Evolutionary conservation across 2,888 invertebrate species (phyloP).

Genomic region (Spodoptera picta): DNA sequence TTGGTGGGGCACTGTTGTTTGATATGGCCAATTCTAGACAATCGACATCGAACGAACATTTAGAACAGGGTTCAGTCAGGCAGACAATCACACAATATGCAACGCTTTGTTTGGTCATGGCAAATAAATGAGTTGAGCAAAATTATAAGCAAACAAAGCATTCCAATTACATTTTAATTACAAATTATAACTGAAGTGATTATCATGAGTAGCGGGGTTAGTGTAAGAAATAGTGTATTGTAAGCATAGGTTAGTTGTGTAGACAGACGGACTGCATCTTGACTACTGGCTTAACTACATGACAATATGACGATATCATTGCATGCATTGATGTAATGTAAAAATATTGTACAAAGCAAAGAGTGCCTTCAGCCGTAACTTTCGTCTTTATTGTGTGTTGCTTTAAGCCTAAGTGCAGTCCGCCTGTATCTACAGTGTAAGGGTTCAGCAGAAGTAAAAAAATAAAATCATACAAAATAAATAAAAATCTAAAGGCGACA

Average conservation of each 20-base stretch:
- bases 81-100: slow-evolving; percentile 60
- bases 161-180: slow-evolving; percentile 53
- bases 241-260: slow-evolving; percentile 21
- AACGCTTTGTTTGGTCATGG: slow-evolving; percentile 54
- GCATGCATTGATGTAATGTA: slow-evolving; percentile 8
- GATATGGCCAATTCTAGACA: slow-evolving; percentile 93
- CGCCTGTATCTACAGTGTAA: slow-evolving; percentile 15
- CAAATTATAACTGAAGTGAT: slow-evolving; percentile 86
- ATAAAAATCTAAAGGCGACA: slow-evolving; percentile 24
- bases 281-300: slow-evolving; percentile 11
- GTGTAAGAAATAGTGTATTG: slow-evolving; percentile 29
- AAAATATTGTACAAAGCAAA: too few relatives aligned
- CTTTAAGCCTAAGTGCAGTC: slow-evolving; percentile 18
- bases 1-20: slow-evolving; percentile 91
- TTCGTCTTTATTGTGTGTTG: neutral
- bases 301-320: slow-evolving; percentile 7
- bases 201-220: slow-evolving; percentile 77
- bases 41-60: slow-evolving; percentile 84
- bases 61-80: slow-evolving; percentile 68
- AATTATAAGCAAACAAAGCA: slow-evolving; percentile 67
- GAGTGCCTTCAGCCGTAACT: too few relatives aligned
- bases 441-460: slow-evolving; percentile 24
- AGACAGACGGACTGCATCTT: slow-evolving; percentile 24
- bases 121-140: slow-evolving; percentile 22
- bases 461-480: slow-evolving; percentile 1